phyloP scores from a whole-genome alignment of 2,797 vertebrate species.

The Pseudopleuronectes americanus region DNA sequence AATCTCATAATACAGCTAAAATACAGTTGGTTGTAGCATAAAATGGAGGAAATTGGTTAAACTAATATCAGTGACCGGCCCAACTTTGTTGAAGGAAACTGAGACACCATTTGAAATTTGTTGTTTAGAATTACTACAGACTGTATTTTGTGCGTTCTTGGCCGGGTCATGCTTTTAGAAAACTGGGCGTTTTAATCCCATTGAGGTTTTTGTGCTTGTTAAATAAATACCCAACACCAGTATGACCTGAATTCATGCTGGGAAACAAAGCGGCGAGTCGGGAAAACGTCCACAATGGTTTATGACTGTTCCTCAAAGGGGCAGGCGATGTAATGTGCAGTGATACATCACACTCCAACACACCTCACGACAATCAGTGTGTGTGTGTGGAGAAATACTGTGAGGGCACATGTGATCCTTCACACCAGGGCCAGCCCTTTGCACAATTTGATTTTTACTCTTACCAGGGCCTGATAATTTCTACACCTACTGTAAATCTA shows the following conservation, averaged over 20 bases:
- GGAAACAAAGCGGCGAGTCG: constrained; percentile 23
- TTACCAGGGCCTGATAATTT: not conserved
- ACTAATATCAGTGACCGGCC: too few relatives aligned
- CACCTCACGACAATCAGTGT: constrained; percentile 25
- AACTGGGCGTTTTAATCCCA: constrained; percentile 20
- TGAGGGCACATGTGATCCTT: constrained; percentile 50
- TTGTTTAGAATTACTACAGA: too few relatives aligned
- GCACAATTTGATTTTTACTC: too few relatives aligned
- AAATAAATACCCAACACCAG: constrained; percentile 26
- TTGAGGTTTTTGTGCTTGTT: constrained; percentile 19
- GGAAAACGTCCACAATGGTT: constrained; percentile 47
- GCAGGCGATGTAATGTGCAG: constrained; percentile 29
- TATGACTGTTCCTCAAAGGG: constrained; percentile 57
- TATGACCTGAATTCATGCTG: constrained; percentile 18
- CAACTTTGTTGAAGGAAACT: too few relatives aligned
- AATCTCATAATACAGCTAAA: not conserved
- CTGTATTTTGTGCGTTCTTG: not conserved
- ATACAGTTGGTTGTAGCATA: too few relatives aligned
- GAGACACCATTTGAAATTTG: not conserved
- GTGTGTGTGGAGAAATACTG: constrained; percentile 35
- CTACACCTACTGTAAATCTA: not conserved
- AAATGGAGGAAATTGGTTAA: too few relatives aligned
- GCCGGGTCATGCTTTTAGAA: constrained; percentile 2
- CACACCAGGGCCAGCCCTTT: not conserved
- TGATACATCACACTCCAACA: constrained; percentile 54